Percentiles rank a stretch among this genome's conserved stretches.
phyloP scores from a whole-genome alignment of 1,140 invertebrate genomes.

The Steinernema khuongi region DNA sequence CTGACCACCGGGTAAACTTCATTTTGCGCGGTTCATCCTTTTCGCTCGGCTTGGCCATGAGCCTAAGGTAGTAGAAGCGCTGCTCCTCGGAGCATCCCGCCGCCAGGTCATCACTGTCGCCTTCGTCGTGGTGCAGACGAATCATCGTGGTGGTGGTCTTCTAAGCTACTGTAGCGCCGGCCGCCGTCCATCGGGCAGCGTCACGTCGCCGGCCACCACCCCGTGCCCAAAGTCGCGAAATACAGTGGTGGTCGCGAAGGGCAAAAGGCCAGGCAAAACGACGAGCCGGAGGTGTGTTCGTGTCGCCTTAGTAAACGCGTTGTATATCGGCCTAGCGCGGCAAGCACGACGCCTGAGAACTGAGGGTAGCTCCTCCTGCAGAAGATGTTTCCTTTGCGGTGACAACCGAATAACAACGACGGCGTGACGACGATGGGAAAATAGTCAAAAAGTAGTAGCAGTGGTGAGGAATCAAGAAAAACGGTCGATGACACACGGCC shows the following conservation, averaged over 20 bases:
- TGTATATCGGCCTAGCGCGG: background rate
- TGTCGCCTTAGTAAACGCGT: too few species aligned
- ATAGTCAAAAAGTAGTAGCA: background rate
- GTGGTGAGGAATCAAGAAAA: background rate
- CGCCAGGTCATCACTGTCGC: constrained; percentile 21
- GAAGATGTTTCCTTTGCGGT: background rate
- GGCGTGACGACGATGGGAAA: background rate
- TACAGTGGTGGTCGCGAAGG: background rate
- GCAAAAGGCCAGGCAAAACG: constrained; percentile 6
- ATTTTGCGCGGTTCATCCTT: constrained; percentile 56
- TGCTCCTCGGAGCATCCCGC: constrained; percentile 46
- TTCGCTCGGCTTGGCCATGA: constrained; percentile 56
- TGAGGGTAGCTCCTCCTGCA: background rate
- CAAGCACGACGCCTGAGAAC: background rate
- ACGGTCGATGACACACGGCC: constrained; percentile 6
- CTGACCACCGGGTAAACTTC: constrained; percentile 54
- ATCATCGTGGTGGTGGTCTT: constrained; percentile 23
- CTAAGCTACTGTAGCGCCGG: background rate
- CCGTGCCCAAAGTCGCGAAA: background rate
- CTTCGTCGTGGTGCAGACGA: constrained; percentile 32
- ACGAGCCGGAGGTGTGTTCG: background rate
- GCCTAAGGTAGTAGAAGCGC: constrained; percentile 54
- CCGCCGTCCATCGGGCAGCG: constrained; percentile 8
- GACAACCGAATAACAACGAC: background rate
- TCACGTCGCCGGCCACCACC: background rate